These are phyloP conservation scores for Helicoverpa assulta DNA, from an alignment of 2,888 invertebrate species.

Conservation along the genomic window DNA sequence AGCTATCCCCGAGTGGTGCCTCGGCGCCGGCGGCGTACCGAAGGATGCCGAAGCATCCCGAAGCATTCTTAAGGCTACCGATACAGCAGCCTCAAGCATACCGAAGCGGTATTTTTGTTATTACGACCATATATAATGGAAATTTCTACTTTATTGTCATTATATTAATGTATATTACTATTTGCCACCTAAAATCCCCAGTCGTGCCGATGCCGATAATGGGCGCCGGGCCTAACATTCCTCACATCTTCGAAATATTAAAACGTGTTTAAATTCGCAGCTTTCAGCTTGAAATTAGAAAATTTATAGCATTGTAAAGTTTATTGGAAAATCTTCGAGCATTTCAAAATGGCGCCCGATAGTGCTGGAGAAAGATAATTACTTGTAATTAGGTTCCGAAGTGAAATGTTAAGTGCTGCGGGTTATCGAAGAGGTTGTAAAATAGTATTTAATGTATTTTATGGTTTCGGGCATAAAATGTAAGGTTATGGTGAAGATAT, in stretches of 20 bases:
- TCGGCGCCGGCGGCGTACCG: too few species aligned
- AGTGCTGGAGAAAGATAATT: not conserved
- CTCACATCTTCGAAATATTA: not conserved
- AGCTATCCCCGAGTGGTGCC: too few species aligned
- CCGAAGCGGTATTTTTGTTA: too few species aligned
- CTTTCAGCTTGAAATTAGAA: conserved; percentile 1
- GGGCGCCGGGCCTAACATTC: conserved; percentile 4
- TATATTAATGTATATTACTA: too few species aligned
- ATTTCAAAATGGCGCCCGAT: not conserved
- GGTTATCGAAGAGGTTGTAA: not conserved
- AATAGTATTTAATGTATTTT: not conserved
- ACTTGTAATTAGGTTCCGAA: not conserved
- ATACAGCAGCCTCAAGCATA: too few species aligned
- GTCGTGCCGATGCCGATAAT: too few species aligned
- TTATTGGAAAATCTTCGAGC: not conserved
- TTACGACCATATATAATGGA: too few species aligned
- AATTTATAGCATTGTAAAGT: not conserved
- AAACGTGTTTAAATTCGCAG: conserved; percentile 7
- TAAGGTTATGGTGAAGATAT: not conserved
- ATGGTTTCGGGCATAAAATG: not conserved
- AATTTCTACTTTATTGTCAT: too few species aligned
- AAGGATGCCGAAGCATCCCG: too few species aligned
- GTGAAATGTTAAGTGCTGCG: not conserved
- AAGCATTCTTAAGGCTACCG: too few species aligned
- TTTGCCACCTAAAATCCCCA: too few species aligned